Percentiles rank a stretch among this genome's conserved stretches.
Evolutionary conservation across 2,113 vertebrate genomes (phyloP).

Genomic region (Odocoileus hemionus): DNA sequence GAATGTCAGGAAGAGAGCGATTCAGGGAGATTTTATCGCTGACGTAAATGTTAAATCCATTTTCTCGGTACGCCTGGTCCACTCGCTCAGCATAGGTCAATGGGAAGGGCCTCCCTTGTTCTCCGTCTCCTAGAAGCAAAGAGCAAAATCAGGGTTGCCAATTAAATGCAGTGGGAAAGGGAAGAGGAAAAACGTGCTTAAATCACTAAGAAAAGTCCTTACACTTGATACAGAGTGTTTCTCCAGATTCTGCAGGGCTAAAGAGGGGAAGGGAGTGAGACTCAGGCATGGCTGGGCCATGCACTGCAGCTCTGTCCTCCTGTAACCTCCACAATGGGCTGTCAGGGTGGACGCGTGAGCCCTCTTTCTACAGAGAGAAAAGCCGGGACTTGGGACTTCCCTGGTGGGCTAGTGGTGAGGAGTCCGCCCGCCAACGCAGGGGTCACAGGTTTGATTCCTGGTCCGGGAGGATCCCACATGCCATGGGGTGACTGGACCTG

Average conservation of each 20-base stretch:
- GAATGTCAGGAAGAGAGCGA: constrained; percentile 96
- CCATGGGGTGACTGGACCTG: neutral
- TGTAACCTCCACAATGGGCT: neutral
- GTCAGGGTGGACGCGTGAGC: neutral
- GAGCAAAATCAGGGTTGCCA: constrained; percentile 54
- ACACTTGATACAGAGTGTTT: neutral
- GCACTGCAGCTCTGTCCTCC: neutral
- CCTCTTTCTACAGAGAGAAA: neutral
- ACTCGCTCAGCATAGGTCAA: constrained; percentile 90
- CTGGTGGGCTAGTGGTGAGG: neutral
- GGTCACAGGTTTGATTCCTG: neutral
- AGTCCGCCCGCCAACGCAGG: neutral
- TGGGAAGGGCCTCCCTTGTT: constrained; percentile 93
- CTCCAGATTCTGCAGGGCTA: neutral
- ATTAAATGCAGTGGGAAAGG: neutral
- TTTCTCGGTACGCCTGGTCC: constrained; percentile 97
- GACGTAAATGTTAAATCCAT: constrained; percentile 99
- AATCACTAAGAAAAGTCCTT: neutral
- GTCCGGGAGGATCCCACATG: neutral
- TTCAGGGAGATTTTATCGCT: constrained; percentile 97
- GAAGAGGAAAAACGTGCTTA: neutral
- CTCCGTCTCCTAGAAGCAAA: constrained; percentile 88
- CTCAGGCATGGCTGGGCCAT: neutral
- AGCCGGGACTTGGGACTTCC: neutral
- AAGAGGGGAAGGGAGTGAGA: neutral